A percentile compares a stretch with the other conserved stretches of the same genome.
Conservation (phyloP, 2,113 vertebrate species). For the Azemiops feae region DNA sequence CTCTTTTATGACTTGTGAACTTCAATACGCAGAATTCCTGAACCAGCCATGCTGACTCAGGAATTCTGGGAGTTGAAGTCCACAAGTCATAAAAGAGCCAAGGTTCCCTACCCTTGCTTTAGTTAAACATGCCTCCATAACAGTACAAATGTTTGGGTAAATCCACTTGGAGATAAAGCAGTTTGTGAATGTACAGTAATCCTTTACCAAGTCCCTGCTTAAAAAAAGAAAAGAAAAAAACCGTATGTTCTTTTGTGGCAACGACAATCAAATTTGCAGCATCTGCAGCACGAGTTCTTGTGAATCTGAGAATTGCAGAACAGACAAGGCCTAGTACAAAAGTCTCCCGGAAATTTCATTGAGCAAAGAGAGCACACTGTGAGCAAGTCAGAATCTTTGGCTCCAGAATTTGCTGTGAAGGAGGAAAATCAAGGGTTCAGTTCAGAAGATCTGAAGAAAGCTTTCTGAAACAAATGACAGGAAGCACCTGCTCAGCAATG, state of each 20-base stretch:
- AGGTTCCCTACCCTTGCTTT: too few species aligned
- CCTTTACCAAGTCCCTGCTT: background rate
- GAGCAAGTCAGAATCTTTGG: background rate
- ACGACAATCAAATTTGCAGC: background rate
- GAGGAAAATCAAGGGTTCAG: background rate
- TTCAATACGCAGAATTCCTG: too few species aligned
- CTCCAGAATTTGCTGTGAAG: background rate
- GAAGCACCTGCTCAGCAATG: conserved; percentile 19
- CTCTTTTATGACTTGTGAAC: too few species aligned
- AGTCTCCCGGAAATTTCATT: background rate
- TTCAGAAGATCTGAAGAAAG: background rate
- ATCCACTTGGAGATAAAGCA: conserved; percentile 52
- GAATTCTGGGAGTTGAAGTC: too few species aligned
- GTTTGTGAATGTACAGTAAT: conserved; percentile 27
- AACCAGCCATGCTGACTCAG: too few species aligned
- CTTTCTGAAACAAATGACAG: background rate
- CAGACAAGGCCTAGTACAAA: background rate
- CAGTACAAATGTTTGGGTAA: background rate
- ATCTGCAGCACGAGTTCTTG: background rate
- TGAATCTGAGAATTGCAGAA: background rate
- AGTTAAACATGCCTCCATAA: background rate
- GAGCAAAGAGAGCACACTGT: background rate
- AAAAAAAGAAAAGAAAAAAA: background rate
- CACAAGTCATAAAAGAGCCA: too few species aligned
- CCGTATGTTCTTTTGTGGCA: background rate